Conservation (phyloP, 92 coral and sea anemone genomes). For the Siderastrea radians region DNA sequence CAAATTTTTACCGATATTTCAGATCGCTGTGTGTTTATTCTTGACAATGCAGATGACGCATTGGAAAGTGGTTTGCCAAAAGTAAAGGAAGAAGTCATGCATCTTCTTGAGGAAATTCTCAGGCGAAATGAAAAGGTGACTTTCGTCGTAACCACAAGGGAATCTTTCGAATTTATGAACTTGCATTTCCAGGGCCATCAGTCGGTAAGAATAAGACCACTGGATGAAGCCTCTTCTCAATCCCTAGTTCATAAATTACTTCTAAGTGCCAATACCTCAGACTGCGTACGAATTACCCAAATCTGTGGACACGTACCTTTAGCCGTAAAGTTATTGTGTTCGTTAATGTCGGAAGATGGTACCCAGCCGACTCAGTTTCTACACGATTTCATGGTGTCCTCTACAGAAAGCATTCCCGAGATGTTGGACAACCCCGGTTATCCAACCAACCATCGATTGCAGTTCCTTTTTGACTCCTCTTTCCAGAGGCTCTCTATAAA, state of each 20-base stretch:
- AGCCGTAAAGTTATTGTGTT: conserved; percentile 44
- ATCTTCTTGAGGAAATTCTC: conserved; percentile 34
- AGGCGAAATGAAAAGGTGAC: neutral
- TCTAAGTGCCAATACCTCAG: neutral
- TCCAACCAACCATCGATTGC: conserved; percentile 26
- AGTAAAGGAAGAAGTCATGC: conserved; percentile 31
- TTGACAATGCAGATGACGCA: conserved; percentile 60
- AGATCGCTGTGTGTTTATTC: conserved; percentile 1
- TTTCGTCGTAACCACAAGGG: conserved; percentile 43
- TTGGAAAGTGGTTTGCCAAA: conserved; percentile 10
- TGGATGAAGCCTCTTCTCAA: conserved; percentile 10
- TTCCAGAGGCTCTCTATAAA: conserved; percentile 28
- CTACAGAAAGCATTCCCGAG: neutral
- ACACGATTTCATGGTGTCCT: neutral
- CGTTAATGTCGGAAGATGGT: conserved; percentile 1
- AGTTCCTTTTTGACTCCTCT: conserved; percentile 36
- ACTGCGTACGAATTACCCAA: neutral
- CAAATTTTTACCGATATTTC: conserved; percentile 15
- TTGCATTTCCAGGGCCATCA: conserved; percentile 24
- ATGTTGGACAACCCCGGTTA: conserved; percentile 44
- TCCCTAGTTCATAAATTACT: conserved; percentile 4
- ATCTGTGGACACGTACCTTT: conserved; percentile 56
- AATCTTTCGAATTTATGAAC: conserved; percentile 23
- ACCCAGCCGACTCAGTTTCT: neutral
- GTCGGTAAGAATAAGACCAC: conserved; percentile 33